A percentile compares a stretch with the other conserved stretches of the same genome.
Evolutionary conservation across 2,797 vertebrate genomes (phyloP).

Genomic region (Phoeniculus purpureus): DNA sequence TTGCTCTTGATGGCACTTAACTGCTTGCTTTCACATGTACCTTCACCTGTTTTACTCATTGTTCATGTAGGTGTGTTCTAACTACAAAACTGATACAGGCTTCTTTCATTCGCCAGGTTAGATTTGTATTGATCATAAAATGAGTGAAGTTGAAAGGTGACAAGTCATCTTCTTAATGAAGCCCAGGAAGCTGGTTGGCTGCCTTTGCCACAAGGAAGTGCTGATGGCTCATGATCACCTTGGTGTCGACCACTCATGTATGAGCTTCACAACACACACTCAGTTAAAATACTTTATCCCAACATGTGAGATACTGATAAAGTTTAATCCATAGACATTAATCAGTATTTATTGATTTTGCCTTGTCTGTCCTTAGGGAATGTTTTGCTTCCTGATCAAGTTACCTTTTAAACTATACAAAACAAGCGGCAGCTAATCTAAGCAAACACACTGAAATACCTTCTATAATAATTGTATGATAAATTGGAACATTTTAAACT

Average conservation of each 20-base stretch:
- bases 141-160: not conserved
- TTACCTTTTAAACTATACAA: not conserved
- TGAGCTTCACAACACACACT: not conserved
- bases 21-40: not conserved
- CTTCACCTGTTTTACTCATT: not conserved
- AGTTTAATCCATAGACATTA: not conserved
- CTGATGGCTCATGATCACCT: not conserved
- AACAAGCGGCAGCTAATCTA: not conserved
- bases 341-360: not conserved
- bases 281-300: not conserved
- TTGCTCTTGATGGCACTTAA: not conserved
- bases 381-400: not conserved
- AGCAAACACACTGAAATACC: not conserved
- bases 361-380: not conserved
- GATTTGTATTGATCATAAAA: not conserved
- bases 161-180: not conserved
- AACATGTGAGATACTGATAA: not conserved
- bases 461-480: slow-evolving; percentile 31
- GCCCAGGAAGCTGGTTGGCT: not conserved
- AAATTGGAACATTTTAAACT: slow-evolving; percentile 22
- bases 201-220: not conserved
- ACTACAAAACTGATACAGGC: not conserved
- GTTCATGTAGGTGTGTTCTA: not conserved
- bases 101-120: not conserved
- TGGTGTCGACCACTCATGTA: not conserved